Evolutionary conservation across 2,888 invertebrate species (phyloP).

Genomic region (Conomelus anceps): DNA sequence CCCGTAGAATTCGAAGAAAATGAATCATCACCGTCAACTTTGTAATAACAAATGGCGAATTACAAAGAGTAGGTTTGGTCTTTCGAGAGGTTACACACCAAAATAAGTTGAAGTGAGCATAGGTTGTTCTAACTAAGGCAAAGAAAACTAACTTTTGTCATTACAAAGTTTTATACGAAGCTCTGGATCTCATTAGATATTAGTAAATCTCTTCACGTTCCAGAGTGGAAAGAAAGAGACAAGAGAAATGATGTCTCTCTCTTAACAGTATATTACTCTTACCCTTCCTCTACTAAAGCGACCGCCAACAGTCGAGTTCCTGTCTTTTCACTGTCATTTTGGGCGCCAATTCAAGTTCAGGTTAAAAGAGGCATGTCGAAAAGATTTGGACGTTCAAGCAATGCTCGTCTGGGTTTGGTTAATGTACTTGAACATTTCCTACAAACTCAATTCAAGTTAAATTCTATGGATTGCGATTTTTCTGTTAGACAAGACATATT

Average conservation of each 20-base stretch:
- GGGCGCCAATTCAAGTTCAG: neutral
- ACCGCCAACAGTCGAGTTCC: neutral
- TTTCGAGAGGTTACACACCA: neutral
- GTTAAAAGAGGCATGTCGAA: neutral
- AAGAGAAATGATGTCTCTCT: neutral
- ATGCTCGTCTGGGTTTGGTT: neutral
- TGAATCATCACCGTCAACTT: neutral
- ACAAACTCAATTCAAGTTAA: neutral
- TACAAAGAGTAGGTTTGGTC: neutral
- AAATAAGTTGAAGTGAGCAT: neutral
- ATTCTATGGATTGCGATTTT: too few species aligned
- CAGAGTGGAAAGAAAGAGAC: slow-evolving; percentile 1
- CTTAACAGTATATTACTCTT: neutral
- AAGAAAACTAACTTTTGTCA: slow-evolving; percentile 3
- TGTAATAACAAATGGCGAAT: neutral
- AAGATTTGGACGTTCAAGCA: neutral
- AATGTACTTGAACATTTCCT: neutral
- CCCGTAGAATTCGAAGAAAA: neutral
- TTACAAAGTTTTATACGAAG: slow-evolving; percentile 10
- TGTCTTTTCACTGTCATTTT: neutral
- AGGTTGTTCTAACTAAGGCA: neutral
- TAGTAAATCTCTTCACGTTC: slow-evolving; percentile 12
- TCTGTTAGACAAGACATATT: too few species aligned
- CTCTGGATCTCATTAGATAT: slow-evolving; percentile 8
- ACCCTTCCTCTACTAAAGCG: neutral